Percentiles rank a stretch among this genome's conserved stretches.
These are phyloP conservation scores for Phania funesta DNA, from an alignment of 2,888 invertebrate species.

Conservation along the genomic window DNA sequence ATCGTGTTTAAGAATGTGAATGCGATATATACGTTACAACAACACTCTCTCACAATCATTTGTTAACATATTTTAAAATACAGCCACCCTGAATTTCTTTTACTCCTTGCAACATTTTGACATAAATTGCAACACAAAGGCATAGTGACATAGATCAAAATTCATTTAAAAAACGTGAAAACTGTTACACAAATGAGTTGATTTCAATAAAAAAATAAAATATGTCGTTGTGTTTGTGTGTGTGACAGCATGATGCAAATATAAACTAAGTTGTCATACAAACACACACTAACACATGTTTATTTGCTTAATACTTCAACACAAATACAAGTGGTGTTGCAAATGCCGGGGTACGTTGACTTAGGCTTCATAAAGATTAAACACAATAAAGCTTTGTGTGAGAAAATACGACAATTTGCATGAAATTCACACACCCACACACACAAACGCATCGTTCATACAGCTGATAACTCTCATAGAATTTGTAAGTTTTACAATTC, in stretches of 20 bases:
- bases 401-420: neutral
- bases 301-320: neutral
- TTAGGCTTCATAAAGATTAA: constrained; percentile 30
- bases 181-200: constrained; percentile 58
- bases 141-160: constrained; percentile 62
- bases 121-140: constrained; percentile 58
- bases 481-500: neutral
- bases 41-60: neutral
- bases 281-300: neutral
- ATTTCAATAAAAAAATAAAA: constrained; percentile 1
- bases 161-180: constrained; percentile 54
- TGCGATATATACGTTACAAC: constrained; percentile 9
- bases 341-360: neutral
- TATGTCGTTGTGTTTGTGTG: neutral
- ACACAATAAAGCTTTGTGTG: neutral
- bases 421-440: neutral
- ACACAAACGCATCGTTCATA: neutral
- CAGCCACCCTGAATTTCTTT: neutral
- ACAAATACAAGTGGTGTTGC: neutral
- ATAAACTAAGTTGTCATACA: neutral
- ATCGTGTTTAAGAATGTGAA: constrained; percentile 47
- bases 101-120: constrained; percentile 13
- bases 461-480: neutral
- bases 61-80: neutral
- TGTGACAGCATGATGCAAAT: constrained; percentile 8